Base-by-base conservation (phyloP, 1,140 invertebrate species). In the Charaxes varanes region DNA sequence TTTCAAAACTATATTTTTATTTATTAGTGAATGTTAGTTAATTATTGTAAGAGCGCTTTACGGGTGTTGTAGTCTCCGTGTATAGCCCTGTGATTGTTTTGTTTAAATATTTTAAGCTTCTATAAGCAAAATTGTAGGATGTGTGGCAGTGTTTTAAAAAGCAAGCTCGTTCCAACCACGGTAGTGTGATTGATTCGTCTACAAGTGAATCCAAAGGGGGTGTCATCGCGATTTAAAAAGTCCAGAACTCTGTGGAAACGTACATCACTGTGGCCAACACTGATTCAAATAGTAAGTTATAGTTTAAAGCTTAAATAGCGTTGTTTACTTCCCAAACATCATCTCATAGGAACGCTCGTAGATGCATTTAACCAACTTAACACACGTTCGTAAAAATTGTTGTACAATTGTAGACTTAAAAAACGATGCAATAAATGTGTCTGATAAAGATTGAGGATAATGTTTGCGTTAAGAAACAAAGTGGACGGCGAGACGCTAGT, bases 21-120 rank as follows among this genome's bases (percentile, higher is more conserved):
- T 83, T 83, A 80, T 77, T 83, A 83, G 79, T 80, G 76, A 80
- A 83, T 77, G 51, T 70, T 82, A 82, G 78, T 58, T 72, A 80
- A 82, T 74, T 82, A 74, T 78, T 77, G 53, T 67, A 74, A 71
- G 70, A 64, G 63, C 69, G 69, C 69, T 65, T 63, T 66, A 65
- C 65, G 59, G 56, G 62, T 77, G 69, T 71, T 65, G 69, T 77
- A 77, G 71, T 72, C 62, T 80, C 66, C 62, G 67, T 79, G 67
- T 65, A 62, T 73, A 74, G 67, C 60, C 52, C 71, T 72, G 73
- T 82, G 78, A 80, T 80, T 77, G 71, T 79, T 82, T 79, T 77
- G 67, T 78, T 82, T 56, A 53, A 72, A 66, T 70, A 76, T 76
- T 70, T 49, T 67, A 67, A 68, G 66, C 63, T 68, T 68, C 46